Conservation (phyloP, 2,113 vertebrate species). For the Sceloporus undulatus region DNA sequence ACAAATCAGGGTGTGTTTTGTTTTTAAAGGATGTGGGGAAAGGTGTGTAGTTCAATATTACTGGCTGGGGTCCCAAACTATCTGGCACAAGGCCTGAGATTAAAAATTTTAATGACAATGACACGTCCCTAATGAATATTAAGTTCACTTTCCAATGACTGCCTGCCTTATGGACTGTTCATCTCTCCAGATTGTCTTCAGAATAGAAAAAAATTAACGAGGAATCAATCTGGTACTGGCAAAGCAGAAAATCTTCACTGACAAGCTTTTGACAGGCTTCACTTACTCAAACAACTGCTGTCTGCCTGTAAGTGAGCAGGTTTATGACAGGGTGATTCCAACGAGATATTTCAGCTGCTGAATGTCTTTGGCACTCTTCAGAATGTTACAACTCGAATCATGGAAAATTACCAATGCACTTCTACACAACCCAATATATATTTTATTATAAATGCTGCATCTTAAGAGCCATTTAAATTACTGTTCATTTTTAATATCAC, state of each 20-base stretch:
- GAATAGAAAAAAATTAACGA: constrained; percentile 31
- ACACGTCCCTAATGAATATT: constrained; percentile 10
- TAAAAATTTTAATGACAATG: neutral
- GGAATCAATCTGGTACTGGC: constrained; percentile 6
- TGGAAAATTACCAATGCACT: neutral
- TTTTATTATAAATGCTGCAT: neutral
- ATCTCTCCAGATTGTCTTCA: constrained; percentile 16
- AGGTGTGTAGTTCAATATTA: neutral
- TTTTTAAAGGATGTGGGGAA: neutral
- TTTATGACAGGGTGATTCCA: neutral
- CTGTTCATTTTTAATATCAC: neutral
- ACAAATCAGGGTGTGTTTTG: neutral
- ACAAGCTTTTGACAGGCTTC: constrained; percentile 30
- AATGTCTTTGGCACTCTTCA: neutral
- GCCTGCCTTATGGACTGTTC: constrained; percentile 31
- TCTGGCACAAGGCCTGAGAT: constrained; percentile 9
- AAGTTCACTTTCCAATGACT: constrained; percentile 24
- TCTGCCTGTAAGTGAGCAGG: constrained; percentile 8
- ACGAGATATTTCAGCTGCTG: neutral
- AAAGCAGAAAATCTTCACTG: constrained; percentile 12
- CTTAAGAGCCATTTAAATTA: neutral
- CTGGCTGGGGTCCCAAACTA: neutral
- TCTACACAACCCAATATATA: neutral
- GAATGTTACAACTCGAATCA: neutral
- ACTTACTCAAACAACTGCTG: constrained; percentile 4